phyloP scores from a whole-genome alignment of 1,140 invertebrate species.

The Micrasema minimum region DNA sequence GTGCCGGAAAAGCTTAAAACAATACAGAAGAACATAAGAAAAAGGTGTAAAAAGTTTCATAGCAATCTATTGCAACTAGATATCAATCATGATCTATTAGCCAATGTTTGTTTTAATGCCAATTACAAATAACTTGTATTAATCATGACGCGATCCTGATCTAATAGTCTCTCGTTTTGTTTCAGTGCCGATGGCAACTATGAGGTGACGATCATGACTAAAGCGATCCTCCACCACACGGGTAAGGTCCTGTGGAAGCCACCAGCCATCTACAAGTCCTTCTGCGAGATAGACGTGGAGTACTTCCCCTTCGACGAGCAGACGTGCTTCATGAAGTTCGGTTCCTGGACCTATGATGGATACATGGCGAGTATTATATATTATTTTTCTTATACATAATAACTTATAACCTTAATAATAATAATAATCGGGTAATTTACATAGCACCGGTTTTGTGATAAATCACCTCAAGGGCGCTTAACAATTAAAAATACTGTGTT shows the following conservation, averaged over 20 bases:
- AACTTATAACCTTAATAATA: too few relatives aligned
- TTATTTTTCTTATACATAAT: too few relatives aligned
- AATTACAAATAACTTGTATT: background rate
- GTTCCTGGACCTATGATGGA: slow-evolving; percentile 94
- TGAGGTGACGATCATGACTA: slow-evolving; percentile 98
- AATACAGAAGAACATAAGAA: background rate
- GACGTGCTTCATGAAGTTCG: slow-evolving; percentile 97
- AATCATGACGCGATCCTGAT: slow-evolving; percentile 95
- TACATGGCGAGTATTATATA: slow-evolving; percentile 77
- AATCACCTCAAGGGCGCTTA: too few relatives aligned
- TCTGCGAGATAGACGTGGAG: slow-evolving; percentile 96
- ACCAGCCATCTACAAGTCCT: slow-evolving; percentile 97
- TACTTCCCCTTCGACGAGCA: slow-evolving; percentile 98
- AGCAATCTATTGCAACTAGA: background rate
- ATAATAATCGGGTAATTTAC: too few relatives aligned
- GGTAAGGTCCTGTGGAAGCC: slow-evolving; percentile 97
- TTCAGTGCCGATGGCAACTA: slow-evolving; percentile 96
- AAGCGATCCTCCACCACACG: slow-evolving; percentile 90
- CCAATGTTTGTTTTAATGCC: background rate
- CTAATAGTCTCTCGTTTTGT: slow-evolving; percentile 86
- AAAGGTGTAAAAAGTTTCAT: background rate
- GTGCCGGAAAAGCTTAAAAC: too few relatives aligned
- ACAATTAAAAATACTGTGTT: too few relatives aligned
- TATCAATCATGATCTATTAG: background rate
- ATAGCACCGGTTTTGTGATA: too few relatives aligned